phyloP scores from a whole-genome alignment of 2,113 vertebrate genomes.

The Chlorocebus sabaeus region DNA sequence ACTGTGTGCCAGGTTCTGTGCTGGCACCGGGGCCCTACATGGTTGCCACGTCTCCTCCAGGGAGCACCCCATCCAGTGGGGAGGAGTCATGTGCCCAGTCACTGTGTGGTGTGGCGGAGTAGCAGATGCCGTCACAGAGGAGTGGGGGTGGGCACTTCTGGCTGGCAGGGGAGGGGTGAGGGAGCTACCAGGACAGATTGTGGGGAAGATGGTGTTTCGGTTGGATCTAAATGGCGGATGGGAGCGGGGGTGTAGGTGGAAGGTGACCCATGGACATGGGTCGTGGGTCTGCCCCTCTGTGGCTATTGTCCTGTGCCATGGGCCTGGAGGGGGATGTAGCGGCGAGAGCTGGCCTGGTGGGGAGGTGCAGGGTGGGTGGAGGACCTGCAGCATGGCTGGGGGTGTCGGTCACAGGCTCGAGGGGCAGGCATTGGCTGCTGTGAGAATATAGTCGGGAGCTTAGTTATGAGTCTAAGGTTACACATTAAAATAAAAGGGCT shows the following conservation, averaged over 20 bases:
- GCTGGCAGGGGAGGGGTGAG: not conserved
- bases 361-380: too few species aligned
- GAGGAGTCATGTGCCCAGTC: not conserved
- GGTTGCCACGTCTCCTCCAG: not conserved
- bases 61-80: not conserved
- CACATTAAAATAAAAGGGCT: not conserved
- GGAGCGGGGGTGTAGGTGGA: not conserved
- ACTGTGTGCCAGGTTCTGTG: not conserved
- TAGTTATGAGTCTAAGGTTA: not conserved
- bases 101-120: rapidly evolving
- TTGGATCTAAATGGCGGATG: too few species aligned
- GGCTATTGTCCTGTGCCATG: not conserved
- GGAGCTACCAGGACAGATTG: not conserved
- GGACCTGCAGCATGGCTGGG: not conserved
- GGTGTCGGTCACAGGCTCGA: not conserved
- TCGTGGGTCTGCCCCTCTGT: not conserved
- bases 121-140: not conserved
- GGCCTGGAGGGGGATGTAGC: not conserved
- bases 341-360: not conserved
- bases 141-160: not conserved
- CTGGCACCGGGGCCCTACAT: not conserved
- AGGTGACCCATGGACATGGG: rapidly evolving
- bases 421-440: too few species aligned
- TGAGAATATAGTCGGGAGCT: not conserved
- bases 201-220: too few species aligned